phyloP scores from a whole-genome alignment of 2,113 vertebrate genomes.

The Scytalopus superciliaris region DNA sequence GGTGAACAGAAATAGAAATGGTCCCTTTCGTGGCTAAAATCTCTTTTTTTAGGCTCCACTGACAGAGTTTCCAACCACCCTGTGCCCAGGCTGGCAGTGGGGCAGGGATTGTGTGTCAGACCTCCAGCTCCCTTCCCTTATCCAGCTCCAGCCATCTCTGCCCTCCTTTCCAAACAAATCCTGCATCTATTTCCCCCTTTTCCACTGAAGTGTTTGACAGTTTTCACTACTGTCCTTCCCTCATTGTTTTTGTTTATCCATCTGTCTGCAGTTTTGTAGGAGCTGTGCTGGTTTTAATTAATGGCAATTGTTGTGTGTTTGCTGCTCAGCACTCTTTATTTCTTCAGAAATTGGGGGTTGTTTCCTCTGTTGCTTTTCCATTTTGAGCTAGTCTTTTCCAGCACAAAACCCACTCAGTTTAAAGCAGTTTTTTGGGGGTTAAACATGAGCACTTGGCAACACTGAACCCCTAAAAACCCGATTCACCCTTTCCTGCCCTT shows the following conservation, averaged over 20 bases:
- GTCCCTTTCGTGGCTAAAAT: neutral
- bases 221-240: neutral
- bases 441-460: neutral
- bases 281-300: neutral
- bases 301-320: neutral
- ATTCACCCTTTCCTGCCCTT: neutral
- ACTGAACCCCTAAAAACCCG: neutral
- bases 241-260: constrained; percentile 11
- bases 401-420: neutral
- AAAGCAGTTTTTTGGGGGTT: neutral
- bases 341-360: neutral
- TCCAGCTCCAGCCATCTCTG: neutral
- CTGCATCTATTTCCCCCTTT: neutral
- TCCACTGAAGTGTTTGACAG: neutral
- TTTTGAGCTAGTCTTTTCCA: neutral
- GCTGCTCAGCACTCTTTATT: neutral
- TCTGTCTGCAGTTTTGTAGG: neutral
- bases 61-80: neutral
- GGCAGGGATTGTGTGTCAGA: neutral
- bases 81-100: neutral
- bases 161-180: neutral
- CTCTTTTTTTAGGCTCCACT: neutral
- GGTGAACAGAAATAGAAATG: neutral
- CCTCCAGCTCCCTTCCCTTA: too few relatives aligned
- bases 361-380: neutral